Conservation (phyloP, 2,797 vertebrate species). For the Syngnathus acus region DNA sequence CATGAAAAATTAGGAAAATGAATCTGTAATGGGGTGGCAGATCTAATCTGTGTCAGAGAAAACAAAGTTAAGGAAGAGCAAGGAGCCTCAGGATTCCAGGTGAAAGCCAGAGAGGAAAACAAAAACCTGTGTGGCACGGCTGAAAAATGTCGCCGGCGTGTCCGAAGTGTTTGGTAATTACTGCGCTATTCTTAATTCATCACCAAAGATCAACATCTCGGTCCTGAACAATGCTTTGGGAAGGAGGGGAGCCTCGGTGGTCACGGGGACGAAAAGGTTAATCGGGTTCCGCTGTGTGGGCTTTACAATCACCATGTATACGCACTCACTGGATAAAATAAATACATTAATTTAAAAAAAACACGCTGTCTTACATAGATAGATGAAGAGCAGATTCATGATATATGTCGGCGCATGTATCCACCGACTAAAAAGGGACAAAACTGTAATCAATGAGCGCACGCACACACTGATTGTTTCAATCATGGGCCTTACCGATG, state of each 20-base stretch:
- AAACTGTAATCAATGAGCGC: constrained; percentile 13
- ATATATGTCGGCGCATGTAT: constrained; percentile 13
- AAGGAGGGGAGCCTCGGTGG: constrained; percentile 72
- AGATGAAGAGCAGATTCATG: constrained; percentile 14
- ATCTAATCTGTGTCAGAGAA: constrained; percentile 99
- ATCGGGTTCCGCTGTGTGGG: constrained; percentile 90
- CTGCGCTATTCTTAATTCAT: constrained; percentile 98
- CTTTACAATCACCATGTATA: constrained; percentile 70
- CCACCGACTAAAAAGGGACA: not conserved
- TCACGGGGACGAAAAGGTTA: constrained; percentile 92
- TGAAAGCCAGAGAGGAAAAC: constrained; percentile 79
- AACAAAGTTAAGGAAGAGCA: constrained; percentile 96
- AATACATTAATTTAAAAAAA: not conserved
- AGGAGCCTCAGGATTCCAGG: constrained; percentile 87
- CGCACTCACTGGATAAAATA: constrained; percentile 9
- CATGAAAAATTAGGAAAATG: constrained; percentile 99
- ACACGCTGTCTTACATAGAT: constrained; percentile 25
- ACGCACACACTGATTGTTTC: constrained; percentile 58
- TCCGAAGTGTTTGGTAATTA: constrained; percentile 99
- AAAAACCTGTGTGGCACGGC: constrained; percentile 84
- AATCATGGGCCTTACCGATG: constrained; percentile 61
- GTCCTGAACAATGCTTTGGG: constrained; percentile 77
- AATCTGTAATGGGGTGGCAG: constrained; percentile 99
- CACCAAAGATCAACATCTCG: constrained; percentile 95
- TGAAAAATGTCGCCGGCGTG: constrained; percentile 92